phyloP scores from a whole-genome alignment of 37 sponge, comb jelly and placozoan genomes.

The Diacarnus erythraeanus region DNA sequence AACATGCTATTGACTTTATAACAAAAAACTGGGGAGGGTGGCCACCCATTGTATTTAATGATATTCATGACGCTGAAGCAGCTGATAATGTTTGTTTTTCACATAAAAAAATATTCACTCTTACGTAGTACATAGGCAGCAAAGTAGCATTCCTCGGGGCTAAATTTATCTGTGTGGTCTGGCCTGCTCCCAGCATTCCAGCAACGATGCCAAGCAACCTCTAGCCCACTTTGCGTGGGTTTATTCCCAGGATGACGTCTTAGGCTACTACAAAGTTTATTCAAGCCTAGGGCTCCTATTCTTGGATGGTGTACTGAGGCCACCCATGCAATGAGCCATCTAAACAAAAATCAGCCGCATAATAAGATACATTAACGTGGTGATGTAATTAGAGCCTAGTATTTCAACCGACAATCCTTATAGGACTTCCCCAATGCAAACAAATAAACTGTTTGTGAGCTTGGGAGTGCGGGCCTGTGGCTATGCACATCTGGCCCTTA shows the following conservation, averaged over 20 bases:
- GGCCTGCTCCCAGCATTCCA: not conserved
- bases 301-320: not conserved
- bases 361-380: too few species aligned
- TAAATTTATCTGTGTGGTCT: conserved; percentile 30
- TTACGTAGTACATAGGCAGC: conserved; percentile 28
- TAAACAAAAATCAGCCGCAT: too few species aligned
- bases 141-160: conserved; percentile 20
- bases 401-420: too few species aligned
- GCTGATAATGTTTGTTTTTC: conserved; percentile 39
- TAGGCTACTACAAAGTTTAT: conserved; percentile 1
- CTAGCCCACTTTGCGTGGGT: conserved; percentile 13
- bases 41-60: conserved; percentile 18
- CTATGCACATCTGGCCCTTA: too few species aligned
- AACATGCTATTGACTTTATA: not conserved
- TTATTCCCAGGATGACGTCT: too few species aligned
- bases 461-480: too few species aligned
- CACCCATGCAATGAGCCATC: too few species aligned
- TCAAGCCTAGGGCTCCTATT: too few species aligned
- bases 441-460: too few species aligned
- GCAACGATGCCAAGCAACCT: conserved; percentile 9
- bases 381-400: too few species aligned
- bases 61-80: conserved; percentile 17
- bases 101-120: conserved; percentile 1
- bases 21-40: not conserved
- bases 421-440: too few species aligned